Percentiles rank a stretch among this genome's conserved stretches.
These are phyloP conservation scores for Loriculus beryllinus DNA, from an alignment of 2,797 vertebrate species.

Conservation along the genomic window DNA sequence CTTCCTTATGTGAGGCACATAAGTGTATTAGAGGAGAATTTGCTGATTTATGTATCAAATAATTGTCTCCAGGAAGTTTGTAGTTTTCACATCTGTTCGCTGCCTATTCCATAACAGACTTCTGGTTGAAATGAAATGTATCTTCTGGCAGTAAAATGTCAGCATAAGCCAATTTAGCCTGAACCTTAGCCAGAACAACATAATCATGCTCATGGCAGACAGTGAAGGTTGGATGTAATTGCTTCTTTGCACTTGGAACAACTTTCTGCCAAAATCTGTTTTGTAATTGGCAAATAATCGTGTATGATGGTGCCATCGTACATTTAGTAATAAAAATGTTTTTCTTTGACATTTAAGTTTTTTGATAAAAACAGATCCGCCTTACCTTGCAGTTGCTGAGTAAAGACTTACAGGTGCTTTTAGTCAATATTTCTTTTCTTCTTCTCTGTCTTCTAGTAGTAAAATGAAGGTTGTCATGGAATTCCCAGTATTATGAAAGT, in stretches of 20 bases:
- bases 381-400: background rate
- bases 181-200: background rate
- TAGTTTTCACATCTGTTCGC: conserved; percentile 21
- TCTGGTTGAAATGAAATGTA: conserved; percentile 1
- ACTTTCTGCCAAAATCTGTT: conserved; percentile 4
- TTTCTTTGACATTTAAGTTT: background rate
- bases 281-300: background rate
- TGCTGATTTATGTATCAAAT: background rate
- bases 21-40: background rate
- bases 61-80: background rate
- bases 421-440: background rate
- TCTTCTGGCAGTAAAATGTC: conserved; percentile 40
- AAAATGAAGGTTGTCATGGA: background rate
- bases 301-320: background rate
- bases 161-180: conserved; percentile 21
- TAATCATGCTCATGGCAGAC: conserved; percentile 5
- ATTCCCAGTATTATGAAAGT: background rate
- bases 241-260: background rate
- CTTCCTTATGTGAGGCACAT: background rate
- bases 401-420: background rate
- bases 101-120: conserved; percentile 2
- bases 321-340: background rate
- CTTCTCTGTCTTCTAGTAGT: background rate
- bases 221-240: background rate
- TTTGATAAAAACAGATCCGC: background rate